Conservation (phyloP, 2,888 invertebrate species). For the Philaethria dido region DNA sequence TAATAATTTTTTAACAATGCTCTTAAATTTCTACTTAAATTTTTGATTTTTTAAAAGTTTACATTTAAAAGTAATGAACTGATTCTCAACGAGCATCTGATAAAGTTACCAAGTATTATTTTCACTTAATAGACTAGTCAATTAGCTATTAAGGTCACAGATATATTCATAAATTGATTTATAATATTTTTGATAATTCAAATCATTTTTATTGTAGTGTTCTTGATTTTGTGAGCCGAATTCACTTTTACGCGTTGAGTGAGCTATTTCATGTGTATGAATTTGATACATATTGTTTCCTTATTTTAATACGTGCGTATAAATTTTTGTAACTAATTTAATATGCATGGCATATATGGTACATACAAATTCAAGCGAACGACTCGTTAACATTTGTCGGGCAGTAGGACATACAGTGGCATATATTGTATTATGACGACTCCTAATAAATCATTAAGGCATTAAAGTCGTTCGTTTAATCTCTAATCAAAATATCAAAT, state of each 20-base stretch:
- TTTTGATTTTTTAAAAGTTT: no score
- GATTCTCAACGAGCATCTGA: not conserved
- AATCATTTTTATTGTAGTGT: not conserved
- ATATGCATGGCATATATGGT: constrained; percentile 60
- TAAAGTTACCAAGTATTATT: constrained; percentile 32
- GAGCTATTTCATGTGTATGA: not conserved
- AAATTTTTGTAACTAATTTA: constrained; percentile 55
- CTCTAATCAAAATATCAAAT: constrained; percentile 33
- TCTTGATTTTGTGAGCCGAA: not conserved
- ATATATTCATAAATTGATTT: constrained; percentile 21
- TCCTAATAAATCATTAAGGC: constrained; percentile 27
- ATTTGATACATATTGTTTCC: constrained; percentile 4
- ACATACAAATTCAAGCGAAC: constrained; percentile 44
- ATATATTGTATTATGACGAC: constrained; percentile 17
- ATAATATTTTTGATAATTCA: constrained; percentile 18
- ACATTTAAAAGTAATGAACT: no score
- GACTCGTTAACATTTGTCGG: constrained; percentile 38
- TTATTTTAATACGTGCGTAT: constrained; percentile 18
- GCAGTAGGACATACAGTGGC: constrained; percentile 33
- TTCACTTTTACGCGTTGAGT: not conserved
- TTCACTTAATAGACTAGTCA: constrained; percentile 29
- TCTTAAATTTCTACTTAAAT: no score
- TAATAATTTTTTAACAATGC: not conserved
- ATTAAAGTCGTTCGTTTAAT: constrained; percentile 17
- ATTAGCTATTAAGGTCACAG: constrained; percentile 16